Conservation (phyloP, 1,140 invertebrate genomes). For the Drosophila oshimai region DNA sequence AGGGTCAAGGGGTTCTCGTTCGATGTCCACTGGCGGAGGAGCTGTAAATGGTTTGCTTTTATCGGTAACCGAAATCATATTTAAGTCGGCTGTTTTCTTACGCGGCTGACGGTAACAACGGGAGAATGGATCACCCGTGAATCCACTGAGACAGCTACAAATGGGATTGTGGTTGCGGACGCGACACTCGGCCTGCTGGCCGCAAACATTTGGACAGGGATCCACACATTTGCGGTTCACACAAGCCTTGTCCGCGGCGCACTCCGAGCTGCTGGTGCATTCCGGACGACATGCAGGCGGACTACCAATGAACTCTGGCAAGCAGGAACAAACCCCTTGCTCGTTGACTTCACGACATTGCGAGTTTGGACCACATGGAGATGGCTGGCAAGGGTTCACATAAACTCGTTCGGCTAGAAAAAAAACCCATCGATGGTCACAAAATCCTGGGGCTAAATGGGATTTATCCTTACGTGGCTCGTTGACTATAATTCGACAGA, state of each 20-base stretch:
- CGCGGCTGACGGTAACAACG: conserved; percentile 82
- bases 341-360: conserved; percentile 85
- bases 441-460: background rate
- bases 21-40: conserved; percentile 50
- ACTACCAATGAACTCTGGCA: conserved; percentile 88
- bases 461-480: conserved; percentile 84
- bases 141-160: conserved; percentile 88
- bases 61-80: background rate
- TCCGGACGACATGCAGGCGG: conserved; percentile 90
- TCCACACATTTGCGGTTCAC: conserved; percentile 92
- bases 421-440: conserved; percentile 14
- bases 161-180: conserved; percentile 90
- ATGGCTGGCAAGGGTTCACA: conserved; percentile 87
- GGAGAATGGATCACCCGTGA: conserved; percentile 88
- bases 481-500: conserved; percentile 83
- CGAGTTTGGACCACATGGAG: conserved; percentile 88
- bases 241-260: conserved; percentile 88
- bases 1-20: conserved; percentile 84
- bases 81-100: conserved; percentile 75
- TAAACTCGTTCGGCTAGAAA: conserved; percentile 62
- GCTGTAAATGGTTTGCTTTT: conserved; percentile 19
- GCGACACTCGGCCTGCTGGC: conserved; percentile 89
- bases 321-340: conserved; percentile 89
- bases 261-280: conserved; percentile 90
- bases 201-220: conserved; percentile 91